phyloP scores from a whole-genome alignment of 2,113 vertebrate species.

The Tamias sibiricus region DNA sequence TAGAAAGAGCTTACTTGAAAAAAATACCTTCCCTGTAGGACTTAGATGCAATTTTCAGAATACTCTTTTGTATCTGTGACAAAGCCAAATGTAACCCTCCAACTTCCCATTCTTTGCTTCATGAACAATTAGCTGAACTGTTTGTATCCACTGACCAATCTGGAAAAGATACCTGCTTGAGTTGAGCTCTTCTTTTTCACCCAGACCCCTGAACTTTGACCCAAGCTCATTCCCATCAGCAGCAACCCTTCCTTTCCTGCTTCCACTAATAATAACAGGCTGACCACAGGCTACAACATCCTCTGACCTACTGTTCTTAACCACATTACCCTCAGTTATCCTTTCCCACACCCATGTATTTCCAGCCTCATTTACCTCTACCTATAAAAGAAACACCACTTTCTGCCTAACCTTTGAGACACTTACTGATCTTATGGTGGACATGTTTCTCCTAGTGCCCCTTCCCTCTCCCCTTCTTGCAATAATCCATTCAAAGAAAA shows the following conservation, averaged over 20 bases:
- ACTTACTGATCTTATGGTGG: not conserved
- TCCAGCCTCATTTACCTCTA: not conserved
- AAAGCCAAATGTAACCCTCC: not conserved
- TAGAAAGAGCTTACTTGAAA: not conserved
- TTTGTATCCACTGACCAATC: not conserved
- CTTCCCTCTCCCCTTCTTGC: not conserved
- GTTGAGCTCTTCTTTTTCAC: not conserved
- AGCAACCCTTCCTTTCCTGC: not conserved
- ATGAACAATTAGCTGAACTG: not conserved
- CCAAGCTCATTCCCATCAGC: not conserved
- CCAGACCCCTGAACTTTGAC: not conserved
- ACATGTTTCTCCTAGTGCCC: not conserved
- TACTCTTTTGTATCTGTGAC: not conserved
- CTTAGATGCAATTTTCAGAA: slow-evolving; percentile 12
- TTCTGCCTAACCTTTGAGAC: not conserved
- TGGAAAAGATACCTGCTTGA: not conserved
- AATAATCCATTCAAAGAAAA: not conserved
- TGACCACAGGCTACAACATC: not conserved
- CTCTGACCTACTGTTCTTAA: not conserved
- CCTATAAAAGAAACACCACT: not conserved
- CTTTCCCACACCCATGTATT: not conserved
- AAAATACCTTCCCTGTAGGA: not conserved
- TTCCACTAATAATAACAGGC: not conserved
- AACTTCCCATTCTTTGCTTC: not conserved
- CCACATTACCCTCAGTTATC: not conserved